These are phyloP conservation scores for Marisa cornuarietis DNA, from an alignment of 1,140 invertebrate species.

Conservation along the genomic window DNA sequence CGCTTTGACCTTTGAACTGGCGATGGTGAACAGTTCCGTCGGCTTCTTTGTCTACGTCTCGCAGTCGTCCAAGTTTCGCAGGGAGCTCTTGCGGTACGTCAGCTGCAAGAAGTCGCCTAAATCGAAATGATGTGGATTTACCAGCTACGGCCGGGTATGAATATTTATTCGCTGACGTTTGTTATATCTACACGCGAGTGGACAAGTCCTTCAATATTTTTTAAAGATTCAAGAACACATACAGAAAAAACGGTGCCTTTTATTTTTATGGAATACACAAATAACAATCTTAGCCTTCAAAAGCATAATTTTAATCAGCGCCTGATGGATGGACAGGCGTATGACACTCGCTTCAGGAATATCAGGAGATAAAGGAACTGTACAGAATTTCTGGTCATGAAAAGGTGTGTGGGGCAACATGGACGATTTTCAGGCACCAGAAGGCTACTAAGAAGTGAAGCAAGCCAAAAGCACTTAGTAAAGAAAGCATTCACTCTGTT, in stretches of 20 bases:
- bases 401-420: too few relatives aligned
- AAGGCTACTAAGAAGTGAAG: too few relatives aligned
- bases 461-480: too few relatives aligned
- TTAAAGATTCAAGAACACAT: background rate
- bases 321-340: background rate
- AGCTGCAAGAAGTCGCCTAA: too few relatives aligned
- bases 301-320: background rate
- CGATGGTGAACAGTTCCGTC: slow-evolving; percentile 6
- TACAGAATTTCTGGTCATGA: too few relatives aligned
- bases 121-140: too few relatives aligned
- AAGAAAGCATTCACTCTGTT: too few relatives aligned
- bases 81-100: background rate
- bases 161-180: background rate
- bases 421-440: too few relatives aligned
- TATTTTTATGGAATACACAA: background rate
- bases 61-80: background rate
- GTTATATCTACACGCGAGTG: background rate
- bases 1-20: background rate
- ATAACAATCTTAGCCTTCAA: background rate
- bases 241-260: background rate
- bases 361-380: too few relatives aligned
- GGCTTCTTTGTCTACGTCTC: slow-evolving; percentile 1
- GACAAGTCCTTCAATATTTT: background rate
- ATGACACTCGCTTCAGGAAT: background rate
- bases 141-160: background rate